Evolutionary conservation across 2,888 invertebrate species (phyloP).

Genomic region (Oscheius sp.): DNA sequence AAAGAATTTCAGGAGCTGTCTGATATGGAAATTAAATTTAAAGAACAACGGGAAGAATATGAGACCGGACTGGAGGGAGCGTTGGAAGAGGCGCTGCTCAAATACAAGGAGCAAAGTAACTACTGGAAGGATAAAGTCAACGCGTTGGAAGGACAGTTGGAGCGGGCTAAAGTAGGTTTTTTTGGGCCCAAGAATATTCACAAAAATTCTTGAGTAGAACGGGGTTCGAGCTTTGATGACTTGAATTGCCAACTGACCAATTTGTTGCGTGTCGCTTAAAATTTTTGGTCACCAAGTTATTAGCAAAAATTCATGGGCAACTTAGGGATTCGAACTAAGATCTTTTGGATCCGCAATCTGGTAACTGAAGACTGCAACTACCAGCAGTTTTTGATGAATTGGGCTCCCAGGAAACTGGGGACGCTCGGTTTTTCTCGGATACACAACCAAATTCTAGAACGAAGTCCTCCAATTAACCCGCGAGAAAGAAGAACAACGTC

Average conservation of each 20-base stretch:
- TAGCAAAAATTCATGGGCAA: no score
- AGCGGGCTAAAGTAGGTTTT: slow-evolving; percentile 37
- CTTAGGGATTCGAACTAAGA: no score
- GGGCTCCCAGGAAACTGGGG: no score
- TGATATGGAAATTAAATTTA: slow-evolving; percentile 53
- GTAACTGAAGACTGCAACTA: no score
- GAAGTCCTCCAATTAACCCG: slow-evolving; percentile 54
- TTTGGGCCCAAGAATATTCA: not conserved
- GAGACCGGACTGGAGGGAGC: slow-evolving; percentile 65
- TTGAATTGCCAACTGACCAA: no score
- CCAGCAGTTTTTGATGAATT: no score
- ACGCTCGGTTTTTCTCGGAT: no score
- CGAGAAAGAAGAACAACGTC: slow-evolving; percentile 61
- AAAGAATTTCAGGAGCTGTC: slow-evolving; percentile 46
- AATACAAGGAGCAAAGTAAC: slow-evolving; percentile 61
- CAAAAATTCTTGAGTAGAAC: no score
- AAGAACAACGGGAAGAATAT: slow-evolving; percentile 57
- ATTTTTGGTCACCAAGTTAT: no score
- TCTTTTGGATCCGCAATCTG: no score
- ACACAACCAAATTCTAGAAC: slow-evolving; percentile 42
- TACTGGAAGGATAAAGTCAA: slow-evolving; percentile 68
- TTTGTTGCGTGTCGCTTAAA: no score
- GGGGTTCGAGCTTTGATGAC: no score
- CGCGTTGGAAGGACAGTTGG: slow-evolving; percentile 49
- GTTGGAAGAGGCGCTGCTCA: slow-evolving; percentile 62